phyloP scores from a whole-genome alignment of 2,113 vertebrate species.

The Carettochelys insculpta region DNA sequence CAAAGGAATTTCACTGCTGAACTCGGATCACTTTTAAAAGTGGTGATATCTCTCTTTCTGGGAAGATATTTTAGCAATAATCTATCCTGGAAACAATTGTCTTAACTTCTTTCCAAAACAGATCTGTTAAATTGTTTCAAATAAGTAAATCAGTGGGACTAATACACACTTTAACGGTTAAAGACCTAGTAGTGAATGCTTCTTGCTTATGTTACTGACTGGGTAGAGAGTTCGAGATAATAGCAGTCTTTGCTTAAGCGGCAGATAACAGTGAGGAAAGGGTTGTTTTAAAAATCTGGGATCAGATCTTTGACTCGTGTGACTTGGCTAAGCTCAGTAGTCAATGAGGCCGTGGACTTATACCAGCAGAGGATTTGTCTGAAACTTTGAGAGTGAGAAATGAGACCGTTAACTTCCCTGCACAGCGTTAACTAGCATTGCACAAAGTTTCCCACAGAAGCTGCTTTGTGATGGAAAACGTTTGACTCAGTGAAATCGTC shows the following conservation, averaged over 20 bases:
- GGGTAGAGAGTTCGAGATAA: neutral
- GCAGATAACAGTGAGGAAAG: neutral
- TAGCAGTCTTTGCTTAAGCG: neutral
- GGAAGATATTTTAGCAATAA: neutral
- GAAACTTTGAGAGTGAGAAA: neutral
- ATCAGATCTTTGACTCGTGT: neutral
- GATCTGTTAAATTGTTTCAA: neutral
- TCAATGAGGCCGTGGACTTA: neutral
- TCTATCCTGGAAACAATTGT: neutral
- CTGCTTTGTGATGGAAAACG: neutral
- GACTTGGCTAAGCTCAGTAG: neutral
- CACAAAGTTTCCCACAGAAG: neutral
- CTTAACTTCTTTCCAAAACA: neutral
- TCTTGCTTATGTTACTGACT: neutral
- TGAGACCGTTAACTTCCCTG: neutral
- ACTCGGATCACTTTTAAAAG: neutral
- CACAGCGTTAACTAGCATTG: neutral
- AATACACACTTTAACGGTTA: neutral
- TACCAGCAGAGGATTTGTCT: neutral
- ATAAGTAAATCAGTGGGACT: neutral
- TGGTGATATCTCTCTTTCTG: neutral
- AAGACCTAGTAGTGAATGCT: neutral
- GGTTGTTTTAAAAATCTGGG: neutral
- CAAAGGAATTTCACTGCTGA: neutral
- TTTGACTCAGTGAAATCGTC: neutral